Base-by-base conservation (phyloP, 2,888 invertebrate species). In the Calliscelio sp. region DNA sequence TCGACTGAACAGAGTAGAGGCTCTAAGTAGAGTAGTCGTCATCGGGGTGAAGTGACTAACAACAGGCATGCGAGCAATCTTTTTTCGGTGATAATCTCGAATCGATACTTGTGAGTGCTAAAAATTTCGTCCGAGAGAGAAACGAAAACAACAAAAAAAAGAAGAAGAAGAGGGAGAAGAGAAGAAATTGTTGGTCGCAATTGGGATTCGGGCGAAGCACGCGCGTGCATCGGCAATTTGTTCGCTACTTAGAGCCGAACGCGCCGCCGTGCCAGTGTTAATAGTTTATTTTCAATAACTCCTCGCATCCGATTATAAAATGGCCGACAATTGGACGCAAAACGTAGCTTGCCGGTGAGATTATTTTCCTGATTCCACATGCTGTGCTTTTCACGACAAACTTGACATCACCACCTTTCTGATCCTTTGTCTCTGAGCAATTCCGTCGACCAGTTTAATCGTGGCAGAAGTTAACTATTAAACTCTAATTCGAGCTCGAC, bases 261-360 rank as follows among this genome's bases (percentile, higher is more conserved):
- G 55, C 61, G 59, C 18, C 46, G 78, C 68, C 49, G 57, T 63
- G 32, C 49, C n/a, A n/a, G n/a, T n/a, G n/a, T n/a, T n/a, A n/a
- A n/a, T n/a, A n/a, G n/a, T 89, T 71, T 87, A 87, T 89, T 86
- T 78, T 25, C 44, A 86, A 87, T 87, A 84, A 88, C 89, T 81
- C 85, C 41, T 16, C 25, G 86, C 86, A 82, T 68, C 87, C 84
- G 84, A 90, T 90, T 79, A 35, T 71, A 93, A 93, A 92, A 93
- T 93, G 93, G 93, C 93, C 89, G 93, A 93, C 91, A 91, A 86
- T 89, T 92, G 91, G 92, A 90, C 90, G 86, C 90, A 90, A 86
- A 92, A 89, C 87, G 88, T 92, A 87, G 88, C 88, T 89, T 93
- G 93, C 93, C 92, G 93, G 93, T 93, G 90, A 91, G 92, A 71